Evolutionary conservation across 2,888 invertebrate genomes (phyloP).

Genomic region (Nymphalis c-album): DNA sequence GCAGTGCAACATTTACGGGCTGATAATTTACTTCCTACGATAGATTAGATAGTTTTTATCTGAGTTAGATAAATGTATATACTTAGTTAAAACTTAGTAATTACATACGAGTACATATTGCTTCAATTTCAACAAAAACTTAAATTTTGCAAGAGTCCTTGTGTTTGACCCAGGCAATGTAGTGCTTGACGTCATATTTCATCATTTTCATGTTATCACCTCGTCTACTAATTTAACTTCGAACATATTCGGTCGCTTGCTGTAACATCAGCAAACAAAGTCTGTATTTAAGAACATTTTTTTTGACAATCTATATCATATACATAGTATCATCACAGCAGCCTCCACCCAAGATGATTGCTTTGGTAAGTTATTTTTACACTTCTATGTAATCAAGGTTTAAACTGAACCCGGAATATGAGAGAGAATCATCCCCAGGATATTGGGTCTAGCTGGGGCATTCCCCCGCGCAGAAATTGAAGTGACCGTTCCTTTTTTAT

Average conservation of each 20-base stretch:
- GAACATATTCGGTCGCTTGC: constrained; percentile 52
- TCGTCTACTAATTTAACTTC: constrained; percentile 50
- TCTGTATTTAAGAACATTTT: constrained; percentile 66
- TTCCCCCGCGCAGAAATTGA: too few relatives aligned
- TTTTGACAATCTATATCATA: constrained; percentile 32
- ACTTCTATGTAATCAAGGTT: background rate
- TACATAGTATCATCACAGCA: constrained; percentile 36
- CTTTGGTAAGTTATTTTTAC: constrained; percentile 57
- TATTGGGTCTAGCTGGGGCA: background rate
- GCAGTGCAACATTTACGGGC: too few relatives aligned
- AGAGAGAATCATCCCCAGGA: background rate
- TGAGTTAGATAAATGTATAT: too few relatives aligned
- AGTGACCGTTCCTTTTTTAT: too few relatives aligned
- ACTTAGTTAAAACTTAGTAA: too few relatives aligned
- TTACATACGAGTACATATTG: too few relatives aligned
- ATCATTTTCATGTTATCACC: constrained; percentile 69
- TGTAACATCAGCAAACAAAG: constrained; percentile 65
- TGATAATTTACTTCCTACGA: too few relatives aligned
- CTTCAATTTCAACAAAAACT: too few relatives aligned
- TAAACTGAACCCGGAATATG: background rate
- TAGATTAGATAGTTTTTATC: too few relatives aligned
- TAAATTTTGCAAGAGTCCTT: constrained; percentile 15
- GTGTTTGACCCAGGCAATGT: constrained; percentile 41
- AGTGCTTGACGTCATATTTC: constrained; percentile 48
- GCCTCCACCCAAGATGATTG: constrained; percentile 51